Evolutionary conservation across 2,888 invertebrate species (phyloP).

Genomic region (Pilophorus perplexus): DNA sequence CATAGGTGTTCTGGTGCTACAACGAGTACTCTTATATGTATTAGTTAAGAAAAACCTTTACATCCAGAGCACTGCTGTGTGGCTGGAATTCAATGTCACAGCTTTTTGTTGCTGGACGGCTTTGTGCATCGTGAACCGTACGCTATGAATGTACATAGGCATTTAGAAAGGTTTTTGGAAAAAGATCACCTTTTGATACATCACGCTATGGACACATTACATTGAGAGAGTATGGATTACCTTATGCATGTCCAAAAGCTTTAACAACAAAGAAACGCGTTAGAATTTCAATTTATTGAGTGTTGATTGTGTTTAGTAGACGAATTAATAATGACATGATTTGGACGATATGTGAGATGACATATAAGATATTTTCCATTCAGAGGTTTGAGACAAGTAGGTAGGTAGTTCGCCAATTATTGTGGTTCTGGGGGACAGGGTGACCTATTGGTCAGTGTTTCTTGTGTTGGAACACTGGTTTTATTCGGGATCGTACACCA

Average conservation of each 20-base stretch:
- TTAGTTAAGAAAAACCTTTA: slow-evolving; percentile 3
- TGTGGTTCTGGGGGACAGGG: not conserved
- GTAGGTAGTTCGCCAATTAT: no score
- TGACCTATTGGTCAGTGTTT: no score
- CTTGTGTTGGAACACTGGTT: no score
- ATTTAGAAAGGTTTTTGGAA: not conserved
- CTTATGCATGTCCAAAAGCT: slow-evolving; percentile 30
- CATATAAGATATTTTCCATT: no score
- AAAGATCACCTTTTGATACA: not conserved
- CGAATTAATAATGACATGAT: no score
- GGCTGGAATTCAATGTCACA: slow-evolving; percentile 20
- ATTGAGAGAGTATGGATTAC: slow-evolving; percentile 5
- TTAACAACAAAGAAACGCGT: slow-evolving; percentile 8
- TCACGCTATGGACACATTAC: slow-evolving; percentile 13
- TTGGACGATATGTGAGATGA: no score
- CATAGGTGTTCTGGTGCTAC: no score
- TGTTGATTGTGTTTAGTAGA: no score
- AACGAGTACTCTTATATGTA: not conserved
- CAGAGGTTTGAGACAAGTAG: no score
- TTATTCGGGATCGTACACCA: no score
- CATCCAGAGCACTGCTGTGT: slow-evolving; percentile 19
- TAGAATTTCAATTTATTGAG: no score
- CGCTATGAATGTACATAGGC: slow-evolving; percentile 11
- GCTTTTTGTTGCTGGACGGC: slow-evolving; percentile 17
- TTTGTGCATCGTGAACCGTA: slow-evolving; percentile 28